phyloP scores from a whole-genome alignment of 2,797 vertebrate genomes.

The Diplodus puntazzo region DNA sequence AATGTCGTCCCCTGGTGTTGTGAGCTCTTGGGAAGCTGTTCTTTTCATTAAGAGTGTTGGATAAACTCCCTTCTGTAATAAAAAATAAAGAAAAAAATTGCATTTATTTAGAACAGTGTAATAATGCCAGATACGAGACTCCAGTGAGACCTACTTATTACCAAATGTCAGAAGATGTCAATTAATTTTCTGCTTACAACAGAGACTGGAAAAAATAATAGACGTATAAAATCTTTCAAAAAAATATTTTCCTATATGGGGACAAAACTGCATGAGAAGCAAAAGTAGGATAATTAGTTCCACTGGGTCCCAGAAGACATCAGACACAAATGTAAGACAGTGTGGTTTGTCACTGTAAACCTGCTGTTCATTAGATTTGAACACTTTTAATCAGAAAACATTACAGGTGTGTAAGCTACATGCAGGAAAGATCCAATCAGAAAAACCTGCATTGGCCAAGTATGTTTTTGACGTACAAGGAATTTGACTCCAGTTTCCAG shows the following conservation, averaged over 20 bases:
- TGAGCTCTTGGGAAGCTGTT: constrained; percentile 94
- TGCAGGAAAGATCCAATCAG: background rate
- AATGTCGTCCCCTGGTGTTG: constrained; percentile 92
- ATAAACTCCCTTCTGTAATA: constrained; percentile 94
- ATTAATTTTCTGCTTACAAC: background rate
- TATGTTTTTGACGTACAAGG: background rate
- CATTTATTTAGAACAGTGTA: constrained; percentile 11
- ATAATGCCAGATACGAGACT: background rate
- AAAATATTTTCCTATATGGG: background rate
- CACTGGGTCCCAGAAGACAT: background rate
- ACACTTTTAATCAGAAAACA: background rate
- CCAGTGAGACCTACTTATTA: background rate
- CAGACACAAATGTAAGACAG: background rate
- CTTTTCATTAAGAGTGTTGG: constrained; percentile 97
- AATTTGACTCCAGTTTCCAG: constrained; percentile 1
- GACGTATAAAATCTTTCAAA: background rate
- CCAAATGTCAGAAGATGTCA: background rate
- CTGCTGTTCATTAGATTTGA: background rate
- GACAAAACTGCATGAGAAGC: background rate
- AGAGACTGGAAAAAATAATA: background rate
- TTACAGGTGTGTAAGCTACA: background rate
- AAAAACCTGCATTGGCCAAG: background rate
- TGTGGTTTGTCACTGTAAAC: background rate
- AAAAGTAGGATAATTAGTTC: background rate
- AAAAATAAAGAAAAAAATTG: background rate